Conservation (phyloP, 2,113 vertebrate genomes). For the Scalopus aquaticus region DNA sequence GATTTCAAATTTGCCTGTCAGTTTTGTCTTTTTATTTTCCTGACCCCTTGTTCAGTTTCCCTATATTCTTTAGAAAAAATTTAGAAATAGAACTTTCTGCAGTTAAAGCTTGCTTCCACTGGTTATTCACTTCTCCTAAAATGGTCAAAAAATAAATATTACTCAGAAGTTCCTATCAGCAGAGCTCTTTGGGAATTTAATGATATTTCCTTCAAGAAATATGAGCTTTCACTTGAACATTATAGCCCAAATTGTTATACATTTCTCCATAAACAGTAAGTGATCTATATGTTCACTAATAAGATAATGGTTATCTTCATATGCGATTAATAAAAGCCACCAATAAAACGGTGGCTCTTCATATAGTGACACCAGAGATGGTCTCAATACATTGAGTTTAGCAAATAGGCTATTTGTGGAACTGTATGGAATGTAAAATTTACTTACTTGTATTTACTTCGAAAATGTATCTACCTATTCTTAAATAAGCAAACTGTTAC, state of each 20-base stretch:
- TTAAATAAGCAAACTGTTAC: neutral
- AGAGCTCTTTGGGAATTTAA: neutral
- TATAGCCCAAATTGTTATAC: neutral
- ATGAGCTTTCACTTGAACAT: neutral
- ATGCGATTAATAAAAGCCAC: no score
- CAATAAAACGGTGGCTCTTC: neutral
- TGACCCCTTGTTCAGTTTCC: no score
- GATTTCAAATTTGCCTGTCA: no score
- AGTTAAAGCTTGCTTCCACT: neutral
- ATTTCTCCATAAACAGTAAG: neutral
- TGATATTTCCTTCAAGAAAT: constrained; percentile 14
- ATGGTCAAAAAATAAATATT: neutral
- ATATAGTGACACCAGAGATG: neutral
- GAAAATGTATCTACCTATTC: neutral
- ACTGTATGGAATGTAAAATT: neutral
- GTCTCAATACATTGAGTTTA: neutral
- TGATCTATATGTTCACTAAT: neutral
- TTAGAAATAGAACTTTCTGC: constrained; percentile 4
- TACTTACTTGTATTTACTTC: constrained; percentile 2
- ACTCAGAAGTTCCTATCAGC: neutral
- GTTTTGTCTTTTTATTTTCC: no score
- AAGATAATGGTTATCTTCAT: neutral
- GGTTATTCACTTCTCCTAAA: neutral
- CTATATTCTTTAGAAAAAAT: neutral
- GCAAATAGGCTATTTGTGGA: neutral